phyloP scores from a whole-genome alignment of 2,797 vertebrate genomes.

The Cephalopachus bancanus region DNA sequence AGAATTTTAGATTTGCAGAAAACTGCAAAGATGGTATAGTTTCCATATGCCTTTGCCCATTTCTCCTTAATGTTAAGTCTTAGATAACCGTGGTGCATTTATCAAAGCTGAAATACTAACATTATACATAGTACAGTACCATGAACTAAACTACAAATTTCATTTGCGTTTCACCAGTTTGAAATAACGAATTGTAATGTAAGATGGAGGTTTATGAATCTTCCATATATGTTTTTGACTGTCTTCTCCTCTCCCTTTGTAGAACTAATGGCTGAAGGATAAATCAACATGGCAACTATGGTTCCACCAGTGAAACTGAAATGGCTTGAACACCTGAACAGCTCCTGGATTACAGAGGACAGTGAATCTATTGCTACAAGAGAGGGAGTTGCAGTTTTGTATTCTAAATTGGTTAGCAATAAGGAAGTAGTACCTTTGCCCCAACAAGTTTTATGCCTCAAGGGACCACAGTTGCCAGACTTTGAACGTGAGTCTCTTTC shows the following conservation, averaged over 20 bases:
- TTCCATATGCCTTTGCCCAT: neutral
- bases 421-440: constrained; percentile 98
- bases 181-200: constrained; percentile 52
- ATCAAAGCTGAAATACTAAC: constrained; percentile 35
- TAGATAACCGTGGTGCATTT: neutral
- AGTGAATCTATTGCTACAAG: constrained; percentile 98
- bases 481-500: constrained; percentile 98
- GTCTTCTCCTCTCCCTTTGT: constrained; percentile 66
- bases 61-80: constrained; percentile 39
- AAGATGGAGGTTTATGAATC: constrained; percentile 27
- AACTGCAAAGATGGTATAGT: neutral
- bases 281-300: constrained; percentile 96
- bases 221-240: constrained; percentile 33
- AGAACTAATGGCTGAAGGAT: constrained; percentile 95
- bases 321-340: constrained; percentile 99
- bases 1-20: constrained; percentile 33
- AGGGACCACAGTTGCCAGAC: constrained; percentile 98
- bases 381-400: constrained; percentile 96
- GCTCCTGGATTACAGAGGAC: constrained; percentile 99
- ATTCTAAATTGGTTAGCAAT: constrained; percentile 96
- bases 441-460: constrained; percentile 98
- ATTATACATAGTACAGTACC: neutral
- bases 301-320: constrained; percentile 99
- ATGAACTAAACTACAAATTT: constrained; percentile 15
- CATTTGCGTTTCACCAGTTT: constrained; percentile 48